A percentile compares a stretch with the other conserved stretches of the same genome.
Conservation (phyloP, 1,140 invertebrate genomes). For the Littorina saxatilis region DNA sequence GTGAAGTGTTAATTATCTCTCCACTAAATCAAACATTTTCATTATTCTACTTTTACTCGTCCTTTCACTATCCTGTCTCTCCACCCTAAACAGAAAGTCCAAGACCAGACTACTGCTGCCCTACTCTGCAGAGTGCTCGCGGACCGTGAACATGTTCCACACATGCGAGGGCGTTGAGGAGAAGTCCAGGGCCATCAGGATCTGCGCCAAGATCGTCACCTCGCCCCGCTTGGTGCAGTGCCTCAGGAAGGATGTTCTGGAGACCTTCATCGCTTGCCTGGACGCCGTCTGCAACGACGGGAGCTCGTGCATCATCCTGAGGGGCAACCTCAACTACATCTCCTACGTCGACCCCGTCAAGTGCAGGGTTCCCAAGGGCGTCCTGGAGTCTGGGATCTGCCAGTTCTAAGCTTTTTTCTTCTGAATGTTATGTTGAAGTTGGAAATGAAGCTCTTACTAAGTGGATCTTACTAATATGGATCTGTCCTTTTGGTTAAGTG, state of each 20-base stretch:
- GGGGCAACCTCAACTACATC: background rate
- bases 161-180: background rate
- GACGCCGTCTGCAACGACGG: background rate
- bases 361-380: background rate
- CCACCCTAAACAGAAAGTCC: background rate
- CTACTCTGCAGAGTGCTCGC: background rate
- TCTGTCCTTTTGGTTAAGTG: too few relatives aligned
- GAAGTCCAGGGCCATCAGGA: background rate
- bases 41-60: too few relatives aligned
- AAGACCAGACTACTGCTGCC: conserved; percentile 1
- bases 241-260: background rate
- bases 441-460: background rate
- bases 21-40: too few relatives aligned
- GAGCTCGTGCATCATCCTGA: background rate
- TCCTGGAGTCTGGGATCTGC: background rate
- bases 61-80: too few relatives aligned
- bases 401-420: background rate
- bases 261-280: background rate
- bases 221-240: background rate
- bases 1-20: too few relatives aligned
- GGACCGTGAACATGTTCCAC: background rate
- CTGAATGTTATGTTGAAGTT: background rate
- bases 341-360: background rate
- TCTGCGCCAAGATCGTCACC: background rate
- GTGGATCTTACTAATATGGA: background rate